A percentile compares a stretch with the other conserved stretches of the same genome.
These are phyloP conservation scores for Toxotes jaculatrix DNA, from an alignment of 2,113 vertebrate genomes.

Conservation along the genomic window DNA sequence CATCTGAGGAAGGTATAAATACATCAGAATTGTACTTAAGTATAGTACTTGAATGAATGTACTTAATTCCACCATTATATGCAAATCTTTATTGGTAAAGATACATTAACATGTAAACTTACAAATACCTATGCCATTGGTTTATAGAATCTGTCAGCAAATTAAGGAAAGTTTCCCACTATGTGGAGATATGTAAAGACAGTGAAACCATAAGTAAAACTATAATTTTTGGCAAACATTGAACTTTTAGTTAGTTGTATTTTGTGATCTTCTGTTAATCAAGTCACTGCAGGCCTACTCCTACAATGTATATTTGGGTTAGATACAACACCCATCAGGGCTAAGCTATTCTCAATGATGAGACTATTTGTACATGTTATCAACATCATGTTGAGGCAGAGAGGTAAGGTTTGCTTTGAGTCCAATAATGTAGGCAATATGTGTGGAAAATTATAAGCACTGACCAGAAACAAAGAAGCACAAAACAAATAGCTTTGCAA, in stretches of 20 bases:
- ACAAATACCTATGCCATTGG: too few species aligned
- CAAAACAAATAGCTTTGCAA: not conserved
- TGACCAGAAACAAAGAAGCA: not conserved
- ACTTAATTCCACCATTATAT: too few species aligned
- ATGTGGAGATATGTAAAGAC: too few species aligned
- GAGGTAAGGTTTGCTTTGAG: not conserved
- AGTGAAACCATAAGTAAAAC: not conserved
- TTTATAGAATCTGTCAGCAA: too few species aligned
- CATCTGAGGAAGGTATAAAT: too few species aligned
- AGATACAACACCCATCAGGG: not conserved
- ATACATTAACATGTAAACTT: too few species aligned
- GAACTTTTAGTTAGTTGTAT: not conserved
- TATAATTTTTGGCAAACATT: not conserved
- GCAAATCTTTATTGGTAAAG: too few species aligned
- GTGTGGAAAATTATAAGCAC: not conserved
- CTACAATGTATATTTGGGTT: not conserved
- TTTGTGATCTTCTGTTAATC: not conserved
- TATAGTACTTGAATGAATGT: too few species aligned
- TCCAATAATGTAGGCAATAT: not conserved
- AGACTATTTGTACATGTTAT: not conserved
- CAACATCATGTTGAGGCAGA: not conserved
- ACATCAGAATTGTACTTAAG: too few species aligned
- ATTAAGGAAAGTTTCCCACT: too few species aligned
- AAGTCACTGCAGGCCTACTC: not conserved
- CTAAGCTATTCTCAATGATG: not conserved